Base-by-base conservation (phyloP, 1,140 invertebrate genomes). In the Chelonus insularis region DNA sequence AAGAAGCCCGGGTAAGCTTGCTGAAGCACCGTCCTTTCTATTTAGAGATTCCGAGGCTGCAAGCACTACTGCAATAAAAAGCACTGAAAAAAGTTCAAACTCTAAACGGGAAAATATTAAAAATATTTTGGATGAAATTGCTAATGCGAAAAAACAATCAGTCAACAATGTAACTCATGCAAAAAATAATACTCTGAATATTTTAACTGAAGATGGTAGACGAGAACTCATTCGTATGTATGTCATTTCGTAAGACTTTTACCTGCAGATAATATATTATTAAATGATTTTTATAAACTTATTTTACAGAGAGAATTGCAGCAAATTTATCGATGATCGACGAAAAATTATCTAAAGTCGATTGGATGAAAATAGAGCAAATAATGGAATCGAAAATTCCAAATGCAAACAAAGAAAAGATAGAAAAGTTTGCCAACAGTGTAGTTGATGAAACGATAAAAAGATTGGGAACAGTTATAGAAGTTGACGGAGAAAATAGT, bases 401-500 rank as follows among this genome's bases (percentile, higher is more conserved):
- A 3, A 20, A 43, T 6, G 23, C 14, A 4, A 57, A 65, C 37
- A 52, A 59, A 29, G 21, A 25, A 1, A 54, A 36, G 6, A 59
- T 65, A 34, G 52, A 65, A 16, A 20, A 50, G 32, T 65, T 65
- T 32, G 50, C 57, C 5, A 39, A 62, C 39, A 39, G 48, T 23
- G 32, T 65, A 1, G 57, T 65, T 1, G 51, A 62, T 23, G 64
- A 55, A 25, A 65, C 64, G 4, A 62, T 65, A 54, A 60, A 36
- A 18, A 37, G 56, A 34, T 18, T 65, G 7, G 56, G 39, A 12
- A 39, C 4, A 21, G 60, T 56, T n/a, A 20, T 64, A n/a, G 54
- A 45, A 20, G 45, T 18, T 9, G 34, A 34, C 12, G 37, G 7
- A 29, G 25, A 32, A 47, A 18, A 20, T 20, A 23, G 3, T 32